phyloP scores from a whole-genome alignment of 2,888 invertebrate genomes.

The Shargacucullia verbasci region DNA sequence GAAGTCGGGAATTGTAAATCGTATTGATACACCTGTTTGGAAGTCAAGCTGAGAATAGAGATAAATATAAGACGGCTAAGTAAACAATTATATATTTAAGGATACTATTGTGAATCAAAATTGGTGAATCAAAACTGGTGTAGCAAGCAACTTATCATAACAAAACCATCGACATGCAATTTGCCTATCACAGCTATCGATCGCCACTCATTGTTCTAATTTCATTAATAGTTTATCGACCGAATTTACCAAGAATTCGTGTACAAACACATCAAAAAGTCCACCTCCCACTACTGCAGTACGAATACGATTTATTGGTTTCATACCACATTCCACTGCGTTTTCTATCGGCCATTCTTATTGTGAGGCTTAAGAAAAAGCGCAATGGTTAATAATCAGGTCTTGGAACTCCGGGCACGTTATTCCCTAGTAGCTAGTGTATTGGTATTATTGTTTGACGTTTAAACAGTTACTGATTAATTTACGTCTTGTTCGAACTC shows the following conservation, averaged over 20 bases:
- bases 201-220: constrained; percentile 35
- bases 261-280: constrained; percentile 13
- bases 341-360: constrained; percentile 40
- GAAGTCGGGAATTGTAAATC: not conserved
- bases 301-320: constrained; percentile 28
- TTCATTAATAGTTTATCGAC: constrained; percentile 20
- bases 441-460: constrained; percentile 51
- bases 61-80: not conserved
- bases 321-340: constrained; percentile 42
- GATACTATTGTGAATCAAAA: too few relatives aligned
- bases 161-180: too few relatives aligned
- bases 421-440: constrained; percentile 5
- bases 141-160: too few relatives aligned
- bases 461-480: constrained; percentile 62
- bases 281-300: not conserved
- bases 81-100: not conserved
- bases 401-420: constrained; percentile 16
- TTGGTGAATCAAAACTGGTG: too few relatives aligned
- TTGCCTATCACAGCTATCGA: constrained; percentile 9
- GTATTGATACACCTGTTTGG: not conserved
- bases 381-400: constrained; percentile 31
- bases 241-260: constrained; percentile 38
- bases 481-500: constrained; percentile 55
- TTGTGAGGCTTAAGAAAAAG: constrained; percentile 22
- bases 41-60: not conserved